A percentile compares a stretch with the other conserved stretches of the same genome.
phyloP scores from a whole-genome alignment of 2,888 invertebrate genomes.

The Hyles lineata region DNA sequence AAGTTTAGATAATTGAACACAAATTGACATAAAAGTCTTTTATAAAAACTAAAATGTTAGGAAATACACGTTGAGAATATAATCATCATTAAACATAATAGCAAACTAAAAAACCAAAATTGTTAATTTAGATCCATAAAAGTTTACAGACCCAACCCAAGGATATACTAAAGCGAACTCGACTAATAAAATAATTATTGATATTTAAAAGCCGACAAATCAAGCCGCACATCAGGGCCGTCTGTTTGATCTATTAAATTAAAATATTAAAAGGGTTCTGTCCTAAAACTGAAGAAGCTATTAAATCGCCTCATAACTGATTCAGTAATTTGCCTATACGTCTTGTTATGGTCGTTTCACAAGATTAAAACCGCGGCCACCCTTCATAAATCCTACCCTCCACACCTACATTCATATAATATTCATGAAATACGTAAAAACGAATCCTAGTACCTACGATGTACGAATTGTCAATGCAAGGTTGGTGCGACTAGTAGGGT shows the following conservation, averaged over 20 bases:
- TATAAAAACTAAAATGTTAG: no score
- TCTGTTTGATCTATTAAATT: constrained; percentile 64
- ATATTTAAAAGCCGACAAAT: constrained; percentile 22
- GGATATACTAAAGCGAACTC: not conserved
- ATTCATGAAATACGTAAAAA: constrained; percentile 79
- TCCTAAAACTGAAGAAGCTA: constrained; percentile 71
- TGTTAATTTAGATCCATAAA: constrained; percentile 11
- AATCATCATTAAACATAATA: not conserved
- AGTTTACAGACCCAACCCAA: not conserved
- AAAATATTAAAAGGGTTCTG: constrained; percentile 69
- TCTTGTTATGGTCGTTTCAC: constrained; percentile 81
- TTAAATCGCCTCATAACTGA: constrained; percentile 80
- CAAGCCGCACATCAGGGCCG: not conserved
- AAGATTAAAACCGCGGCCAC: constrained; percentile 81
- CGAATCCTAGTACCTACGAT: constrained; percentile 60
- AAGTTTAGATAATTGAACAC: no score
- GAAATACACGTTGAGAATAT: not conserved
- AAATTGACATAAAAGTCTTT: no score
- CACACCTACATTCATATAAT: constrained; percentile 72
- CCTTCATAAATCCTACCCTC: constrained; percentile 80
- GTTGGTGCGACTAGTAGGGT: constrained; percentile 30
- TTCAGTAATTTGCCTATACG: constrained; percentile 82
- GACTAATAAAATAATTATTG: constrained; percentile 19
- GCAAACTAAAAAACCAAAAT: constrained; percentile 4
- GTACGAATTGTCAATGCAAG: constrained; percentile 67